These are phyloP conservation scores for Xiphophorus couchianus DNA, from an alignment of 2,113 vertebrate species.

Conservation along the genomic window DNA sequence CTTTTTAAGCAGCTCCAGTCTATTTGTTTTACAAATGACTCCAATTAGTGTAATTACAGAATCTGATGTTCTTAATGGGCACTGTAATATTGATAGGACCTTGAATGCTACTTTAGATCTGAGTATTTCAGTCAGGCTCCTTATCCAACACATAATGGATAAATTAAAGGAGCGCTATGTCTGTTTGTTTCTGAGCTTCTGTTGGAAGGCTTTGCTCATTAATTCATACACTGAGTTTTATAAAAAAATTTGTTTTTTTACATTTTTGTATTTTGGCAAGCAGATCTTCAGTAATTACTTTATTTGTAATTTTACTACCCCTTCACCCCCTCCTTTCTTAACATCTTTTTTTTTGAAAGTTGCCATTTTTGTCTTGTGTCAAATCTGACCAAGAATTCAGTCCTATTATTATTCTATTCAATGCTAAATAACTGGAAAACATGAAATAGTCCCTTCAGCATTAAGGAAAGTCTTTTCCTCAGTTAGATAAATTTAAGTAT, in stretches of 20 bases:
- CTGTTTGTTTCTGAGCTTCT: constrained; percentile 24
- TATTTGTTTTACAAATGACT: constrained; percentile 74
- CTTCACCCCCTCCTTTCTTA: neutral
- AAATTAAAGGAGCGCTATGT: constrained; percentile 22
- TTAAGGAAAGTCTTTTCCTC: neutral
- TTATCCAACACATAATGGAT: constrained; percentile 29
- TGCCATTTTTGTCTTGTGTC: neutral
- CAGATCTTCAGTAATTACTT: neutral
- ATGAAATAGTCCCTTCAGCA: neutral
- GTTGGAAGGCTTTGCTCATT: neutral
- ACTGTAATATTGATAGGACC: constrained; percentile 26
- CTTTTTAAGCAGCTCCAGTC: constrained; percentile 26
- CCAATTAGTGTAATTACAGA: constrained; percentile 60
- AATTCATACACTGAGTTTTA: neutral
- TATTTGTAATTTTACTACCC: no score
- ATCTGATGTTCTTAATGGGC: constrained; percentile 59
- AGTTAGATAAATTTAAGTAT: neutral
- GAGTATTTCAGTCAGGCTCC: constrained; percentile 3
- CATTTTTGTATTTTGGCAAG: constrained; percentile 1
- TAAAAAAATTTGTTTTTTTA: neutral
- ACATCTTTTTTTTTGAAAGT: no score
- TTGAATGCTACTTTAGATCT: constrained; percentile 27
- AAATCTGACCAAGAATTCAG: neutral
- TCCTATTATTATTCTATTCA: neutral
- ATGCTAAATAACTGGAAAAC: neutral